These are phyloP conservation scores for Erynnis tages DNA, from an alignment of 2,888 invertebrate genomes.

Conservation along the genomic window DNA sequence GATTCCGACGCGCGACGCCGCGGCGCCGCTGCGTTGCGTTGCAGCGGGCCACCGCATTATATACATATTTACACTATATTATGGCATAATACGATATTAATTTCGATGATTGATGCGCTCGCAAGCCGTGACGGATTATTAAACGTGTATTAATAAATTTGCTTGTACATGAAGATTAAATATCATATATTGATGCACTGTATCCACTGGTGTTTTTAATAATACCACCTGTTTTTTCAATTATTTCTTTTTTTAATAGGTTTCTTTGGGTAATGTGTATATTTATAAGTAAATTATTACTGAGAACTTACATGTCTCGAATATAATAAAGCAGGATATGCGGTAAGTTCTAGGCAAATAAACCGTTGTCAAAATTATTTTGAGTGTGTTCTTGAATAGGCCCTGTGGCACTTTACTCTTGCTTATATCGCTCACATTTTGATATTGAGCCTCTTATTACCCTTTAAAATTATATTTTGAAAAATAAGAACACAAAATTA, in stretches of 20 bases:
- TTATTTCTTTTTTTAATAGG: slow-evolving; percentile 63
- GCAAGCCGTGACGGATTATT: slow-evolving; percentile 61
- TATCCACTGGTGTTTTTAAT: slow-evolving; percentile 78
- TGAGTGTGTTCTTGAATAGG: slow-evolving; percentile 69
- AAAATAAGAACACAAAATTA: too few species aligned
- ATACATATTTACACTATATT: slow-evolving; percentile 72
- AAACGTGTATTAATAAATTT: slow-evolving; percentile 84
- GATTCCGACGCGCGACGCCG: slow-evolving; percentile 68
- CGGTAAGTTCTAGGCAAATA: slow-evolving; percentile 78
- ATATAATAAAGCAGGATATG: slow-evolving; percentile 69
- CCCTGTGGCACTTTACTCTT: slow-evolving; percentile 32
- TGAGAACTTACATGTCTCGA: slow-evolving; percentile 74
- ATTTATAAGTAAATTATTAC: slow-evolving; percentile 80
- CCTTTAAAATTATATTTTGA: too few species aligned
- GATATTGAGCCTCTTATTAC: too few species aligned
- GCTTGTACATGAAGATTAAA: slow-evolving; percentile 90
- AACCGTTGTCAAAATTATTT: slow-evolving; percentile 68
- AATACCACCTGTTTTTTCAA: slow-evolving; percentile 67
- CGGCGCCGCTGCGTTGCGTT: slow-evolving; percentile 62
- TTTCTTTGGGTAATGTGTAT: slow-evolving; percentile 78
- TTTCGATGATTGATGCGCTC: slow-evolving; percentile 63
- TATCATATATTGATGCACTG: slow-evolving; percentile 89
- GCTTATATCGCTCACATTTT: too few species aligned
- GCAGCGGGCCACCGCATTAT: slow-evolving; percentile 55
- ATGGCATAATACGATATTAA: slow-evolving; percentile 80